These are phyloP conservation scores for Cerastoderma edule DNA, from an alignment of 2,888 invertebrate genomes.

Conservation along the genomic window DNA sequence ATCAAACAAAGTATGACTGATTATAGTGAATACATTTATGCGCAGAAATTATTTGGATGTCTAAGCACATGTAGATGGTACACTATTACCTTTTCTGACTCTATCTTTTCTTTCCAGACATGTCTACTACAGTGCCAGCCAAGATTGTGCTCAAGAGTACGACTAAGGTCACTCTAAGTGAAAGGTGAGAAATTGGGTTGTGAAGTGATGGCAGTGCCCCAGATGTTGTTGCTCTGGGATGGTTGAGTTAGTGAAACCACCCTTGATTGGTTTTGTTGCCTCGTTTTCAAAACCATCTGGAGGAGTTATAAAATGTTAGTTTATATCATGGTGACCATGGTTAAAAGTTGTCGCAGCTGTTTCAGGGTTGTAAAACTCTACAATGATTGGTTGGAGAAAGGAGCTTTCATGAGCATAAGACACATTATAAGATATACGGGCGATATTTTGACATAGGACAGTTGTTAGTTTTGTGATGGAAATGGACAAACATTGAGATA, in stretches of 20 bases:
- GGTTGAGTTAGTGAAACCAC: background rate
- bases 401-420: too few species aligned
- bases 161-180: conserved; percentile 84
- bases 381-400: too few species aligned
- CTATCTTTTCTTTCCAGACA: conserved; percentile 33
- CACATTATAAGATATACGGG: too few species aligned
- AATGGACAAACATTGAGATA: too few species aligned
- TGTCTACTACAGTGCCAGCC: conserved; percentile 68
- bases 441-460: too few species aligned
- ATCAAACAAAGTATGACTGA: background rate
- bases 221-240: background rate
- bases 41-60: background rate
- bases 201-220: background rate
- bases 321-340: too few species aligned
- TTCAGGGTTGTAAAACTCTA: too few species aligned
- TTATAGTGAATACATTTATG: background rate
- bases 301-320: too few species aligned
- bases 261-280: background rate
- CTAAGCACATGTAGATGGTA: background rate
- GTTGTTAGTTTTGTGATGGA: too few species aligned
- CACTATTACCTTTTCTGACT: background rate
- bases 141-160: conserved; percentile 84
- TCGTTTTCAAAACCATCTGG: too few species aligned
- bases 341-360: too few species aligned
- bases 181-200: conserved; percentile 81